These are phyloP conservation scores for Samia ricini DNA, from an alignment of 1,140 invertebrate genomes.

Conservation along the genomic window DNA sequence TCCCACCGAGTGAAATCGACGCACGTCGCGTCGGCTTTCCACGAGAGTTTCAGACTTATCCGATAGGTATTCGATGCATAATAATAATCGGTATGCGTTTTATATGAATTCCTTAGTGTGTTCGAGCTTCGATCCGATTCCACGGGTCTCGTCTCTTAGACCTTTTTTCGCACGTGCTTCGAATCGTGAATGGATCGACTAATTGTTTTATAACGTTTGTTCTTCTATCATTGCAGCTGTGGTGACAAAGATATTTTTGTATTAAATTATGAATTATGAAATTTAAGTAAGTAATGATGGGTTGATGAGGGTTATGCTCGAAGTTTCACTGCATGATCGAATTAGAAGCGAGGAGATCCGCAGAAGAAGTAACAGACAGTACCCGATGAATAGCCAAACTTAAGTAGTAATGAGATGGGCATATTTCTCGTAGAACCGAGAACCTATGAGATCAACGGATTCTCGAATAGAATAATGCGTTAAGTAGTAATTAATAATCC, in stretches of 20 bases:
- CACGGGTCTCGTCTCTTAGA: constrained; percentile 32
- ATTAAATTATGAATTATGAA: not conserved
- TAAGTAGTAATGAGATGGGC: no score
- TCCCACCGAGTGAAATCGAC: constrained; percentile 28
- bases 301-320: no score
- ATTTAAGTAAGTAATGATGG: no score
- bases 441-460: no score
- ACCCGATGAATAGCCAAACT: no score
- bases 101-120: constrained; percentile 45
- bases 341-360: no score
- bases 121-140: constrained; percentile 26
- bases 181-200: constrained; percentile 26
- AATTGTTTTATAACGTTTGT: not conserved
- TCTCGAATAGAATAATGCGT: no score
- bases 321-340: no score
- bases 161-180: constrained; percentile 47
- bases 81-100: constrained; percentile 62
- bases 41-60: constrained; percentile 35
- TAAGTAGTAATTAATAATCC: no score
- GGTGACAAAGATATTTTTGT: not conserved
- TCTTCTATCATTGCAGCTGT: not conserved
- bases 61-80: constrained; percentile 50
- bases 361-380: no score
- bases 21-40: constrained; percentile 32
- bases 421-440: no score